Evolutionary conservation across 1,140 invertebrate genomes (phyloP).

Genomic region (Drosophila erecta): DNA sequence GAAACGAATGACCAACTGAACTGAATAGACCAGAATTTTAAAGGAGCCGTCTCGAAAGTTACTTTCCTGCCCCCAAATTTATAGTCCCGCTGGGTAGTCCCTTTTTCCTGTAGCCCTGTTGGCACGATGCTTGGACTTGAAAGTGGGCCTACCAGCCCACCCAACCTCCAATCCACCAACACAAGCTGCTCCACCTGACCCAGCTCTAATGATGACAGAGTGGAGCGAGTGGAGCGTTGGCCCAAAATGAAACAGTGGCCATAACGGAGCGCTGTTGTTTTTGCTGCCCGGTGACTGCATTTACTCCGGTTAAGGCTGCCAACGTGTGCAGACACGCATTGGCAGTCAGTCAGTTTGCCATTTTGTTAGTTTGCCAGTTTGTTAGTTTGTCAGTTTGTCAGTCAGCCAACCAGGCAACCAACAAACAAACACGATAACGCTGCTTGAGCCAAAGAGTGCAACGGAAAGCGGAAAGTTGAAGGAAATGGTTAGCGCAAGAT

Average conservation of each 20-base stretch:
- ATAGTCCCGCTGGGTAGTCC: constrained; percentile 7
- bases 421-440: constrained; percentile 69
- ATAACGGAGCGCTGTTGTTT: constrained; percentile 53
- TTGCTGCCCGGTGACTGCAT: constrained; percentile 8
- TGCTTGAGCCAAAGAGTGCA: constrained; percentile 66
- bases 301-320: constrained; percentile 9
- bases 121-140: constrained; percentile 43
- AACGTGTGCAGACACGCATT: constrained; percentile 61
- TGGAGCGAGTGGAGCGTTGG: constrained; percentile 10
- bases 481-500: accelerated
- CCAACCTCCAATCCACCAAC: neutral
- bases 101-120: constrained; percentile 10
- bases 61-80: constrained; percentile 25
- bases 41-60: constrained; percentile 23
- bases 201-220: constrained; percentile 70
- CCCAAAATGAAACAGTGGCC: constrained; percentile 34
- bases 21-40: constrained; percentile 41
- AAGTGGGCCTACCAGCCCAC: constrained; percentile 16
- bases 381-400: constrained; percentile 19
- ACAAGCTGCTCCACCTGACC: constrained; percentile 54
- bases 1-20: constrained; percentile 50
- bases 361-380: constrained; percentile 12
- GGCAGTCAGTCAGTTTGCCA: constrained; percentile 27
- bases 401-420: constrained; percentile 48
- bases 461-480: constrained; percentile 1